Base-by-base conservation (phyloP, 2,113 vertebrate species). In the Tachysurus vachellii region DNA sequence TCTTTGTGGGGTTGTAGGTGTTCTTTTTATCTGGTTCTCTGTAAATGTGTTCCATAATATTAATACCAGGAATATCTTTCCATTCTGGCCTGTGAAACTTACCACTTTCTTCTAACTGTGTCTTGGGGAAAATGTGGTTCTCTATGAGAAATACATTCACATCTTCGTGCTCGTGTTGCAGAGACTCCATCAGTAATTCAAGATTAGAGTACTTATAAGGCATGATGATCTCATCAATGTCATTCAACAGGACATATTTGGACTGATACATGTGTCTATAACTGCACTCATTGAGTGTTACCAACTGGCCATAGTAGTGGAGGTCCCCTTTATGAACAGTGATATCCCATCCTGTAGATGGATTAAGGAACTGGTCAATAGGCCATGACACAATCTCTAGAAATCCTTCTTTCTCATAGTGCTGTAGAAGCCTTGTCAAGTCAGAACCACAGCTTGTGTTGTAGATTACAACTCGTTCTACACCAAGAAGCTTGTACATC, bases 401-500 rank as follows among this genome's bases (percentile, higher is more conserved):
- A 1, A 93, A 92, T 70, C 94, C 95, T 88, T 95, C 95, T 19
- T 90, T 56, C 28, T 73, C 36, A 89, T 97, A 96, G 87, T 89
- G 90, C 13, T 89, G 90, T 84, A 97, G 76, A 64, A 96, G 92
- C 83, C 92, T 93, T 5, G 94, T 89, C 50, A 96, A 92, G 8
- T 94, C 90, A 7, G 84, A 91, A 70, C 95, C 93, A 68, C 94
- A 95, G 91, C 92, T 96, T 89, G 94, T 96, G 75, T 95, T 96
- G n/a, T 96, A 97, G 89, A 96, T 93, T 28, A 96, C 90, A 86
- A 96, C 95, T 42, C 91, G 93, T 88, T 94, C 85, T 0, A 92
- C 92, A 17, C 95, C 95, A 26, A 96, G 93, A 84, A 96, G 86
- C 93, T 93, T 96, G 92, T 96, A 96, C 93, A 96, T 95, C 91